Evolutionary conservation across 2,113 vertebrate species (phyloP).

Genomic region (Phalacrocorax pelagicus): DNA sequence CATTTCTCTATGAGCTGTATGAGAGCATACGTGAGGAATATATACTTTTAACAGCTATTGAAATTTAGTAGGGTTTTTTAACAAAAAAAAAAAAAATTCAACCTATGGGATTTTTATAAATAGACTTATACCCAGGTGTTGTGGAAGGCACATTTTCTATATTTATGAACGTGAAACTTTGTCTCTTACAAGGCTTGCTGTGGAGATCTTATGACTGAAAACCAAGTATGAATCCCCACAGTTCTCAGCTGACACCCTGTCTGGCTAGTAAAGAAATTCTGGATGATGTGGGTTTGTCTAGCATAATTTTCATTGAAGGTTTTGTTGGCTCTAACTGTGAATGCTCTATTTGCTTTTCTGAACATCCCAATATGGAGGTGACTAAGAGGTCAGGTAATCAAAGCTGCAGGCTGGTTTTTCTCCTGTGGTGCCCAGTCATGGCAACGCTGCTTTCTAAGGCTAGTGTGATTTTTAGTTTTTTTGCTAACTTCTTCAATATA

Average conservation of each 20-base stretch:
- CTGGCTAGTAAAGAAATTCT: not conserved
- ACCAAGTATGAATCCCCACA: not conserved
- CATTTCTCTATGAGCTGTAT: not conserved
- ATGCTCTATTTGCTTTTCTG: not conserved
- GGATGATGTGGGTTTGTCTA: not conserved
- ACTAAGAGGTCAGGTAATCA: not conserved
- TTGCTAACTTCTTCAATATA: not conserved
- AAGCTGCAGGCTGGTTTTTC: not conserved
- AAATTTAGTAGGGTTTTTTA: not conserved
- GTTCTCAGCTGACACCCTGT: not conserved
- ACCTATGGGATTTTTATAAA: not conserved
- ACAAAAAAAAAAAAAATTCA: not conserved
- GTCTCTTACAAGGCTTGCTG: not conserved
- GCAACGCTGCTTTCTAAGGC: accelerated
- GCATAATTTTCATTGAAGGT: not conserved
- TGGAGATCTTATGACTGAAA: not conserved
- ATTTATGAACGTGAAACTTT: not conserved
- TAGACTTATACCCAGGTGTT: not conserved
- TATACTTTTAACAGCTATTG: not conserved
- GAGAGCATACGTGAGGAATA: not conserved
- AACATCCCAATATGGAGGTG: not conserved
- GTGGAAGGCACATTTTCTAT: not conserved
- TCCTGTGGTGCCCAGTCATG: not conserved
- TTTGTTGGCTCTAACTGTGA: not conserved
- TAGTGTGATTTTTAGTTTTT: not conserved